These are phyloP conservation scores for Noctua fimbriata DNA, from an alignment of 2,888 invertebrate species.

Conservation along the genomic window DNA sequence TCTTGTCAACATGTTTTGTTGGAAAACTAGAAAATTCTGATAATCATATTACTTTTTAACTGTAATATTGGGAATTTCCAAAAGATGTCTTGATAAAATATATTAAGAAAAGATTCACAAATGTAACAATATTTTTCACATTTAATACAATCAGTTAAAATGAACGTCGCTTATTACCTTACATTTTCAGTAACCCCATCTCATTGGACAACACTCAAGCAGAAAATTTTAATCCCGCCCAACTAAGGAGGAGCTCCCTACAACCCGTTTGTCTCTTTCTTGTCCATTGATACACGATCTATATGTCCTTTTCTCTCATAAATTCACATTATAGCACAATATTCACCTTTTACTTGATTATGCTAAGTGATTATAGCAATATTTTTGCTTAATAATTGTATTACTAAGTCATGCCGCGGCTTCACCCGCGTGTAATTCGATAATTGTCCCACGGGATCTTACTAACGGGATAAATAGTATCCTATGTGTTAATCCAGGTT, in stretches of 20 bases:
- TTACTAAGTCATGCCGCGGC: too few species aligned
- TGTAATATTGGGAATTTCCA: neutral
- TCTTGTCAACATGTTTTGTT: neutral
- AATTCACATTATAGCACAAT: neutral
- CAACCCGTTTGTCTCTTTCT: conserved; percentile 44
- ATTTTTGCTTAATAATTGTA: neutral
- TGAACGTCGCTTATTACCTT: conserved; percentile 21
- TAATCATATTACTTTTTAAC: neutral
- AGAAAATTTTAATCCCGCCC: conserved; percentile 38
- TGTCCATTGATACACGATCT: neutral
- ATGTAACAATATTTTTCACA: neutral
- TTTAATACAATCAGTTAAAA: neutral
- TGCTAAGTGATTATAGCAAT: conserved; percentile 29
- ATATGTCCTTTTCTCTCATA: conserved; percentile 22
- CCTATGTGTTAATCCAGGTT: too few species aligned
- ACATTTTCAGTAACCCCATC: neutral
- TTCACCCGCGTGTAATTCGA: too few species aligned
- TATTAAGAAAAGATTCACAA: neutral
- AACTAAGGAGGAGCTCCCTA: neutral
- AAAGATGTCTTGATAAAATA: neutral
- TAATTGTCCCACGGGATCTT: too few species aligned
- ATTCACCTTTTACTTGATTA: conserved; percentile 17
- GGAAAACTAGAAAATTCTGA: neutral
- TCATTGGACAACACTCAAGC: conserved; percentile 8
- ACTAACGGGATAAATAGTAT: too few species aligned